Conservation (phyloP, 2,797 vertebrate genomes). For the Trichosurus vulpecula region DNA sequence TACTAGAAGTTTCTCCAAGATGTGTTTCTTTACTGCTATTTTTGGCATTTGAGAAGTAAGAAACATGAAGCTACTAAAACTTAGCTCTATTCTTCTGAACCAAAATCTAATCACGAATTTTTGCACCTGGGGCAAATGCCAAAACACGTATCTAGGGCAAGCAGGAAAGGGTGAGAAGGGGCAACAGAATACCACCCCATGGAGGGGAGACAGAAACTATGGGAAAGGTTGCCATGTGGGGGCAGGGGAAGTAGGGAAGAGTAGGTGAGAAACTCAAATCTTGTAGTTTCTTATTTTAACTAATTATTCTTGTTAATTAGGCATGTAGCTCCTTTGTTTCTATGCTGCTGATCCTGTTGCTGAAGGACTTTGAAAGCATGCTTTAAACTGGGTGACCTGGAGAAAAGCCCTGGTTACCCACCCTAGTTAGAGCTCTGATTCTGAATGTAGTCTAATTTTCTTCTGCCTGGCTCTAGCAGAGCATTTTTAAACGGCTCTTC, state of each 20-base stretch:
- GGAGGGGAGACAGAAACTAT: background rate
- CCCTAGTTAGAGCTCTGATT: background rate
- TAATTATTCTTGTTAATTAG: background rate
- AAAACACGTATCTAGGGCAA: background rate
- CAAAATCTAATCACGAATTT: background rate
- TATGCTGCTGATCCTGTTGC: background rate
- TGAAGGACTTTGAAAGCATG: background rate
- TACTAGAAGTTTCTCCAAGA: background rate
- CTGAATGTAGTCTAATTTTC: background rate
- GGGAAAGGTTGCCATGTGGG: background rate
- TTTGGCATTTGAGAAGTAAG: background rate
- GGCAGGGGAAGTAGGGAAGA: background rate
- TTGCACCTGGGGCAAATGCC: background rate
- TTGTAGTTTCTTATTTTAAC: background rate
- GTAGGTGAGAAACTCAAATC: background rate
- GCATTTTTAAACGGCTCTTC: background rate
- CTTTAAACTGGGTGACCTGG: background rate
- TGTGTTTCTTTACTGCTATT: conserved; percentile 1
- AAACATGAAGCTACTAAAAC: background rate
- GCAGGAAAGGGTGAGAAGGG: background rate
- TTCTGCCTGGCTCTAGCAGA: background rate
- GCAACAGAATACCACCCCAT: background rate
- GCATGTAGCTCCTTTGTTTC: background rate
- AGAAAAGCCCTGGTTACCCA: background rate
- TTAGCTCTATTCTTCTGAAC: background rate